Percentiles rank a stretch among this genome's conserved stretches.
Conservation (phyloP, 2,888 invertebrate species). For the Dolichopus griseipennis region DNA sequence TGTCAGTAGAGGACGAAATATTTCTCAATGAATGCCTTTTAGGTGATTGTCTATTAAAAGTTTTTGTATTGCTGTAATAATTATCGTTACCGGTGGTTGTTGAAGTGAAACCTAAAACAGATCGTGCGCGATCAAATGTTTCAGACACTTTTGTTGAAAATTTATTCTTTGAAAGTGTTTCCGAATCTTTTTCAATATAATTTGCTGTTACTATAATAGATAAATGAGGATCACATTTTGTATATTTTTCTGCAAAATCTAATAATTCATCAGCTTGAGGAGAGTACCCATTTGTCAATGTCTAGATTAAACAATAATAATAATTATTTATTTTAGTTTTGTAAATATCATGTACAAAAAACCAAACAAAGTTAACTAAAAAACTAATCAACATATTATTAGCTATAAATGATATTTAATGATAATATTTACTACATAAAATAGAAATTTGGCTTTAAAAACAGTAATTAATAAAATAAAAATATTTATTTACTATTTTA, state of each 20-base stretch:
- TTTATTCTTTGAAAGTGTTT: constrained; percentile 25
- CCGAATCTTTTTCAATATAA: constrained; percentile 27
- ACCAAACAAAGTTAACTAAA: background rate
- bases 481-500: too few species aligned
- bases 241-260: constrained; percentile 27
- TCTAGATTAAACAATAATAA: constrained; percentile 24
- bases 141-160: constrained; percentile 30
- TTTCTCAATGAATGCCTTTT: background rate
- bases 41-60: constrained; percentile 14
- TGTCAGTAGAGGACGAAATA: background rate
- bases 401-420: background rate
- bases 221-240: constrained; percentile 28
- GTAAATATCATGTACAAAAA: background rate
- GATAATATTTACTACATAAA: background rate
- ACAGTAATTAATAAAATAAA: too few species aligned
- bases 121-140: constrained; percentile 28
- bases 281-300: constrained; percentile 30
- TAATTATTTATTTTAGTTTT: background rate
- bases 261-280: constrained; percentile 32
- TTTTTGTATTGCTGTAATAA: constrained; percentile 21
- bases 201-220: constrained; percentile 34
- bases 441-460: too few species aligned
- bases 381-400: background rate
- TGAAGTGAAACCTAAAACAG: constrained; percentile 25
- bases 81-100: constrained; percentile 15